phyloP scores from a whole-genome alignment of 2,797 vertebrate genomes.

The Pseudomugil tenellus region DNA sequence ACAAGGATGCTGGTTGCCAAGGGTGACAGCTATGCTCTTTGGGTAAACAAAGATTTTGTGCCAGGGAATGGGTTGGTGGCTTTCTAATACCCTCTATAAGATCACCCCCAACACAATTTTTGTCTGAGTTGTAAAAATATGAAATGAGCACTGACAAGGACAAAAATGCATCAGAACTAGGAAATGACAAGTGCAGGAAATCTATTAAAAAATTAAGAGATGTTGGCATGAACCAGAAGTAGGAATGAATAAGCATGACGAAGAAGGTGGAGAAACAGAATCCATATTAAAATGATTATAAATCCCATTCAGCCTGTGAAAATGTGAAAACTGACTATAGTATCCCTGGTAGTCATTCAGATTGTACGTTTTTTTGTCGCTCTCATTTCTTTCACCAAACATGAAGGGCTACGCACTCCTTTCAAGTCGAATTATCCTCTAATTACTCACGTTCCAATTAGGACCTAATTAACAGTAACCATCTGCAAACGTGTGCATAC shows the following conservation, averaged over 20 bases:
- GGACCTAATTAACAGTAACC: conserved; percentile 80
- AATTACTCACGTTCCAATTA: conserved; percentile 82
- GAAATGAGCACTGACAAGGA: conserved; percentile 6
- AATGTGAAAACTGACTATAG: conserved; percentile 70
- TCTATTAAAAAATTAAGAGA: conserved; percentile 28
- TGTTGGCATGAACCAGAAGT: conserved; percentile 10
- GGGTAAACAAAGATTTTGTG: conserved; percentile 77
- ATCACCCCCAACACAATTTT: conserved; percentile 6
- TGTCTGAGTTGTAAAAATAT: conserved; percentile 8
- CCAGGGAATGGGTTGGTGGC: conserved; percentile 38
- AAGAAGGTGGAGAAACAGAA: conserved; percentile 46
- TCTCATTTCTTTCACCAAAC: conserved; percentile 46
- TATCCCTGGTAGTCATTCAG: conserved; percentile 45
- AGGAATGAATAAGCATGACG: conserved; percentile 32
- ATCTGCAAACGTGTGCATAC: conserved; percentile 70
- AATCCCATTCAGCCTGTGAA: conserved; percentile 59
- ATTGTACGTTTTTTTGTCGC: conserved; percentile 32
- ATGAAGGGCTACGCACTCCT: conserved; percentile 58
- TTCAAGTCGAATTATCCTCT: conserved; percentile 78
- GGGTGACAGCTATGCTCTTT: conserved; percentile 75
- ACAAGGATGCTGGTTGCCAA: conserved; percentile 84
- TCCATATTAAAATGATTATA: conserved; percentile 64
- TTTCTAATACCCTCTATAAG: conserved; percentile 20
- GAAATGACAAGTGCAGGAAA: conserved; percentile 27
- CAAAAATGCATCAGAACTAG: conserved; percentile 24